These are phyloP conservation scores for Ferrisia virgata DNA, from an alignment of 2,888 invertebrate species.

Conservation along the genomic window DNA sequence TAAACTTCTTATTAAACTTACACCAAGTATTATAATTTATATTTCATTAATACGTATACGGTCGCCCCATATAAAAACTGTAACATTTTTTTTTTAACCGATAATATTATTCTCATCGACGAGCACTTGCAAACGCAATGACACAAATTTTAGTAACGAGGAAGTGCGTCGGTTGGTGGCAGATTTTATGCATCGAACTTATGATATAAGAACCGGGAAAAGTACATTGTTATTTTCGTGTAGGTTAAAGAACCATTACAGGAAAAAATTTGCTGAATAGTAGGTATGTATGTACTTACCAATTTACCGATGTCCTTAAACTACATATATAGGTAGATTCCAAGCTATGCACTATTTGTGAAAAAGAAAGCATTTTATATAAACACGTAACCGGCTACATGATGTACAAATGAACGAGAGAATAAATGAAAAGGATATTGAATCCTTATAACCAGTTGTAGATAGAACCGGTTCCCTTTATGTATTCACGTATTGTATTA, in stretches of 20 bases:
- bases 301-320: neutral
- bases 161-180: neutral
- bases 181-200: neutral
- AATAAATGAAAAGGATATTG: slow-evolving; percentile 22
- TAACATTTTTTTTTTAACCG: neutral
- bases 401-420: neutral
- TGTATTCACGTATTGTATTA: neutral
- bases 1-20: slow-evolving; percentile 21
- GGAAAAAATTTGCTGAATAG: neutral
- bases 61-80: neutral
- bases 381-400: slow-evolving; percentile 9
- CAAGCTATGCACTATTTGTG: neutral
- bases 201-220: slow-evolving; percentile 30
- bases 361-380: slow-evolving; percentile 13
- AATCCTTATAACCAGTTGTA: slow-evolving; percentile 3
- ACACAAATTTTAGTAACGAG: slow-evolving; percentile 9
- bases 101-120: neutral
- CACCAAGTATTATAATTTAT: neutral
- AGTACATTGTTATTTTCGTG: slow-evolving; percentile 15
- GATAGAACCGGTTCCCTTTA: slow-evolving; percentile 2
- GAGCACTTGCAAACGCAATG: neutral
- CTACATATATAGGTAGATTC: too few species aligned
- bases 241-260: neutral
- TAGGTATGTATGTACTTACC: slow-evolving; percentile 17
- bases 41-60: neutral